phyloP scores from a whole-genome alignment of 2,113 vertebrate genomes.

The Aplodontia rufa region DNA sequence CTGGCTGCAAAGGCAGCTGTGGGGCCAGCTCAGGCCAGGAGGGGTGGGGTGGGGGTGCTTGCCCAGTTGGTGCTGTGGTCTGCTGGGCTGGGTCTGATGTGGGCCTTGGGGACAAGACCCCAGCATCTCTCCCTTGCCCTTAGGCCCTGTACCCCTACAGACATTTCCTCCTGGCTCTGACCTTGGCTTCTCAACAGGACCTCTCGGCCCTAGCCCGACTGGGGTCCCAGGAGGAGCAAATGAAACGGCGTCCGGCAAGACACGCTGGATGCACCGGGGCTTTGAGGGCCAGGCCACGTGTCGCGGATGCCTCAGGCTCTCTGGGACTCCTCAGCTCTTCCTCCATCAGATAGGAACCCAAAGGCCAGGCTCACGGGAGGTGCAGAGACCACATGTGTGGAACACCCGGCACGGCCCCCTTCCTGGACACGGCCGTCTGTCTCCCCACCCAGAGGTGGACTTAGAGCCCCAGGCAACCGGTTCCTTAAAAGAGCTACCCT shows the following conservation, averaged over 20 bases:
- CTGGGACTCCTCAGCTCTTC: neutral
- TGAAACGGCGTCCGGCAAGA: fast-evolving
- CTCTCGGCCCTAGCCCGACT: fast-evolving
- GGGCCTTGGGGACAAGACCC: neutral
- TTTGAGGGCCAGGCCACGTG: fast-evolving
- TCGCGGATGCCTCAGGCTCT: fast-evolving
- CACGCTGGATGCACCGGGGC: fast-evolving
- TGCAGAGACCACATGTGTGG: fast-evolving
- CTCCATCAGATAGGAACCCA: neutral
- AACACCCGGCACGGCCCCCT: fast-evolving
- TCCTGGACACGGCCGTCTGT: fast-evolving
- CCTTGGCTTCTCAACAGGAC: neutral
- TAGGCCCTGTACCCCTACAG: neutral
- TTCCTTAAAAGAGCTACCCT: neutral
- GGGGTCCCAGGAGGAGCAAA: fast-evolving
- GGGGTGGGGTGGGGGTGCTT: neutral
- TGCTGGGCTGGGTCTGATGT: neutral
- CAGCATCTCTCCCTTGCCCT: fast-evolving
- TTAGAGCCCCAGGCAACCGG: neutral
- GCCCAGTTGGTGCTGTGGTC: neutral
- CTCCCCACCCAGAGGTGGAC: neutral
- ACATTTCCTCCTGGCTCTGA: fast-evolving
- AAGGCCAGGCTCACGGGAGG: fast-evolving
- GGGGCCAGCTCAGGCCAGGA: neutral
- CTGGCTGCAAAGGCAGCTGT: slow-evolving; percentile 50